Base-by-base conservation (phyloP, 2,888 invertebrate genomes). In the Bursaphelenchus okinawaensis region DNA sequence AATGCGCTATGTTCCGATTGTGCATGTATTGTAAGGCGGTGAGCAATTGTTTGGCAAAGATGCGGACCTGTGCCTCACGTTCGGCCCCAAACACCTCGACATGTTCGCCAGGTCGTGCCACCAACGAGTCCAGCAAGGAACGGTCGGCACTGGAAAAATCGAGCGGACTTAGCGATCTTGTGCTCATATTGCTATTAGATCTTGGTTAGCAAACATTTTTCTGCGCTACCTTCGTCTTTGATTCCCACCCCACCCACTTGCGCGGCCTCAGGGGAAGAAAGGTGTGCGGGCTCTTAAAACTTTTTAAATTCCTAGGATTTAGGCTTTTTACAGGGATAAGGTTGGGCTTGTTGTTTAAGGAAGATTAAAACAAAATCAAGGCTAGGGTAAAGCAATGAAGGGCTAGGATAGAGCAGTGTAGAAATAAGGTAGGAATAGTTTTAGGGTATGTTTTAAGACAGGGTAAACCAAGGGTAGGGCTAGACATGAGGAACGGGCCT, bases 21-120 rank as follows among this genome's bases (percentile, higher is more conserved):
- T 96, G 95, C 89, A 96, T 91, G 81, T 93, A 89, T 75, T 92
- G 90, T 69, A 96, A 84, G 0, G 91, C 93, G 79, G 89, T 87
- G 69, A 96, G 86, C 65, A 91, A 81, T 85, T 94, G 93, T 12
- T 91, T 87, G 20, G 95, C 88, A 83, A 91, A 92, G 65, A 87
- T 88, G 4, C 93, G 91, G 52, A 93, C 89, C 73, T 93, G 92
- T 40, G 89, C 87, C 85, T 96, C 96, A 0, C 69, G 66, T 26
- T 69, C 60, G 9, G 56, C 27, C 16, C 28, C 60, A 57, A 26
- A 28, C 16, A 50, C 66, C 20, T 24, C 28, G 24, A 26, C 19
- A 51, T 50, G 19, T n/a, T 63, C 64, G 23, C 40, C 27, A 16
- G 40, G 62, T 59, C 59, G 59, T 6, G 82, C 65, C 26, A 84